A percentile compares a stretch with the other conserved stretches of the same genome.
phyloP scores from a whole-genome alignment of 1,140 invertebrate genomes.

The Bombyx mandarina region DNA sequence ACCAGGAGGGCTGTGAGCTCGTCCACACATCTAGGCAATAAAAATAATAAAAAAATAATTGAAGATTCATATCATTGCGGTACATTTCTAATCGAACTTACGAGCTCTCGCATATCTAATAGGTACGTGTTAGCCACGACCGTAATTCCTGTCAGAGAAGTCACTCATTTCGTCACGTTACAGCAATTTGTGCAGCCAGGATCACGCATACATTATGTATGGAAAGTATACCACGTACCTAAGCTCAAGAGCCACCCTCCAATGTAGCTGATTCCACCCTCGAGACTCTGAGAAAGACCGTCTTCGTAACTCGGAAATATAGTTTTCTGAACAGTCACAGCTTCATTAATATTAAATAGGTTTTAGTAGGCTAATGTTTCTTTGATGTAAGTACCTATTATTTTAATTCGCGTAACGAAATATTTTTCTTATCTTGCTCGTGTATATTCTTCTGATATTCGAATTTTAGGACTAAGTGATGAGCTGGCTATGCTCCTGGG shows the following conservation, averaged over 20 bases:
- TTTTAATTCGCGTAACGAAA: not conserved
- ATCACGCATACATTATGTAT: constrained; percentile 22
- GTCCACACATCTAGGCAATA: too few species aligned
- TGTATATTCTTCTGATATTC: too few species aligned
- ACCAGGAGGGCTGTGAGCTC: too few species aligned
- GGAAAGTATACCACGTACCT: constrained; percentile 14
- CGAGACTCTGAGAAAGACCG: constrained; percentile 13
- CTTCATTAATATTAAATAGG: not conserved
- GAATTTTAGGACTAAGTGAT: too few species aligned
- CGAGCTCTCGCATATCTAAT: too few species aligned
- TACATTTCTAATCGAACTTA: too few species aligned
- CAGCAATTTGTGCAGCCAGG: constrained; percentile 11
- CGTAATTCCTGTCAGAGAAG: too few species aligned
- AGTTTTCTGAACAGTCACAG: constrained; percentile 17
- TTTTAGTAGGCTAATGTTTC: not conserved
- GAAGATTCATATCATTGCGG: too few species aligned
- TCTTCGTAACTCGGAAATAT: constrained; percentile 15
- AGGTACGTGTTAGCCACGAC: too few species aligned
- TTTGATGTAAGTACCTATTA: not conserved
- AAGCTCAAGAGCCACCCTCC: constrained; percentile 15
- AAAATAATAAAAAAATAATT: too few species aligned
- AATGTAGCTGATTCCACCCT: constrained; percentile 22
- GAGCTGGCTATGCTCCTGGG: too few species aligned
- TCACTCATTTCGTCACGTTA: constrained; percentile 11
- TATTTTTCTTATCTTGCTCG: too few species aligned